Evolutionary conservation across 2,113 vertebrate genomes (phyloP), one percentile per base, ranked within the genome.

Genomic region (Scortum barcoo): DNA sequence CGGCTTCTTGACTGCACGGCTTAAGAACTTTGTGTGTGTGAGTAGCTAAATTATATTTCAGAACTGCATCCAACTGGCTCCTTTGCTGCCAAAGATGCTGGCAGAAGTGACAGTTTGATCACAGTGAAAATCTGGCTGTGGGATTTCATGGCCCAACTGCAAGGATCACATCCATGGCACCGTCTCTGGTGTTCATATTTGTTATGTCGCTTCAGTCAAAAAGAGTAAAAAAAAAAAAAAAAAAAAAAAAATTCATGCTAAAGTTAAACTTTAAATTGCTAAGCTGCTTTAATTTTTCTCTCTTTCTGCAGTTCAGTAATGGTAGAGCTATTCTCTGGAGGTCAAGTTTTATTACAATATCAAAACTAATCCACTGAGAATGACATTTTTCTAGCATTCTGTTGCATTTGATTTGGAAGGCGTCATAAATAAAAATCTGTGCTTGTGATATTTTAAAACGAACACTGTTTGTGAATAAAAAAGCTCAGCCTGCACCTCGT

Each of bases 51-150:
- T 86, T 28, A 63, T 33, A 76, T 83, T 72, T 80, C 51, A 76
- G 50, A 83, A 26, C 65, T 60, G 60, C 58, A 26, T 90, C 80
- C 71, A 88, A 77, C 62, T 54, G 75, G 46, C 26, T 40, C 20
- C 5, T 53, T 62, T 69, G 62, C 73, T 85, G 88, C 86, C 81
- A 89, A 81, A 72, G 51, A 90, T 7, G 36, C 72, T 85, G 86
- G 80, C 84, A 87, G 75, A 76, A 77, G 72, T 65, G 67, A 61
- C 44, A n/a, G 42, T 80, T 88, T 83, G 74, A 86, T 88, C 82
- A 74, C 60, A 80, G 77, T 5, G 62, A 73, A 80, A 81, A 72
- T 84, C 73, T 79, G 88, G 33, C 78, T 22, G 72, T 56, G 71
- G 89, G 89, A 87, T 85, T 88, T 87, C 60, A 54, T 46, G 75